Evolutionary conservation across 2,113 vertebrate species (phyloP), one percentile per base, ranked within the genome.

Genomic region (Rhinolophus ferrumequinum): DNA sequence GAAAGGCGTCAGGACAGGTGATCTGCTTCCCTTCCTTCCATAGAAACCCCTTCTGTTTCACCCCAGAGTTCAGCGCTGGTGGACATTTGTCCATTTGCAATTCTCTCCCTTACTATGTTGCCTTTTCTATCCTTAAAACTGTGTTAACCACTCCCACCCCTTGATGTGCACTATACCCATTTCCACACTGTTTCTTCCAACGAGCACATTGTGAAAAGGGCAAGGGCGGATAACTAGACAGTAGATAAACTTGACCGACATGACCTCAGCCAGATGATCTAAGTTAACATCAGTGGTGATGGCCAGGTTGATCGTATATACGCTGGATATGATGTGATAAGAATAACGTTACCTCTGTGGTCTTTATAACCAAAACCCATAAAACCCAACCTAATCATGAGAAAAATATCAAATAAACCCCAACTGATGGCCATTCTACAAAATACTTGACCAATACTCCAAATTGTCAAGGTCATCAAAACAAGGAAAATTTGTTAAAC

Each of bases 271-370:
- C 33, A 54, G 38, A 13, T 13, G 22, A 41, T 56, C 24, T n/a
- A 6, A 14, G 41, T 26, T 16, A 73, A 13, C 26, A 9, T 44
- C 44, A n/a, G 3, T 2, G 19, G 12, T 11, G 35, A 50, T 6
- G 30, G 73, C 47, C 56, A 30, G 0, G 0, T 35, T 30, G n/a
- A 33, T 0, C 30, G 62, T 8, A 3, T 8, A 5, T 9, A 56
- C 19, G 35, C 9, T 28, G 64, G 76, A 56, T 52, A 33, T 6
- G n/a, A 54, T 52, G 11, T 35, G 52, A 30, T 50, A 6, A 79
- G 26, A 77, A 62, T 7, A n/a, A 33, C 28, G 44, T 47, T 30
- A 15, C 11, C 75, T 28, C 64, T 79, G 9, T 24, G 35, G 13
- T 33, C 73, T 54, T 35, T 54, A 47, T 54, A 28, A 33, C 15